These are phyloP conservation scores for Cordilura impudica DNA, from an alignment of 2,888 invertebrate species.

Conservation along the genomic window DNA sequence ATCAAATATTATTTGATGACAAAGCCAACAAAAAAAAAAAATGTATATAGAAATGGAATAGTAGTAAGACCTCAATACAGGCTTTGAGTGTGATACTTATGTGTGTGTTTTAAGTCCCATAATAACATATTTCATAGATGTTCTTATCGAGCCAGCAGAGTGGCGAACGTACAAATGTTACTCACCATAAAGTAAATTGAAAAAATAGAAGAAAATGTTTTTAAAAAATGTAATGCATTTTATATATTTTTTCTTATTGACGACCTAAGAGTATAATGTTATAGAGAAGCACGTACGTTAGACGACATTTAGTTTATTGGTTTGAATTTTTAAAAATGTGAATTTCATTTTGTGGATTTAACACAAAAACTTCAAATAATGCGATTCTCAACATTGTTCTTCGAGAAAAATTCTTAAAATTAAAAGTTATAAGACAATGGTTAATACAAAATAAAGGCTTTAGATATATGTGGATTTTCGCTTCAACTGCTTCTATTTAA, in stretches of 20 bases:
- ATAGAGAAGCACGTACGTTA: neutral
- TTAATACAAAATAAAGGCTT: too few species aligned
- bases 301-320: neutral
- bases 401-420: too few species aligned
- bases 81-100: neutral
- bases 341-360: neutral
- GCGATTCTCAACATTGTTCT: neutral
- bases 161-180: neutral
- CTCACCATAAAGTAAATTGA: neutral
- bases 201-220: neutral
- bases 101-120: slow-evolving; percentile 8
- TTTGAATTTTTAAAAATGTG: neutral
- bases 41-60: neutral
- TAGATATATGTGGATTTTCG: too few species aligned
- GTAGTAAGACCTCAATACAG: neutral
- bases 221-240: neutral
- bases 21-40: neutral
- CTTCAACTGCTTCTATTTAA: too few species aligned
- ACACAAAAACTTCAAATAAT: neutral
- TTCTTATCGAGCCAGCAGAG: neutral
- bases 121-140: neutral
- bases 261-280: neutral
- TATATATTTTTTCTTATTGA: neutral
- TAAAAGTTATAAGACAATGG: too few species aligned
- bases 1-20: slow-evolving; percentile 35